Evolutionary conservation across 2,797 vertebrate genomes (phyloP), one percentile per base, ranked within the genome.

Genomic region (Cephalopachus bancanus): DNA sequence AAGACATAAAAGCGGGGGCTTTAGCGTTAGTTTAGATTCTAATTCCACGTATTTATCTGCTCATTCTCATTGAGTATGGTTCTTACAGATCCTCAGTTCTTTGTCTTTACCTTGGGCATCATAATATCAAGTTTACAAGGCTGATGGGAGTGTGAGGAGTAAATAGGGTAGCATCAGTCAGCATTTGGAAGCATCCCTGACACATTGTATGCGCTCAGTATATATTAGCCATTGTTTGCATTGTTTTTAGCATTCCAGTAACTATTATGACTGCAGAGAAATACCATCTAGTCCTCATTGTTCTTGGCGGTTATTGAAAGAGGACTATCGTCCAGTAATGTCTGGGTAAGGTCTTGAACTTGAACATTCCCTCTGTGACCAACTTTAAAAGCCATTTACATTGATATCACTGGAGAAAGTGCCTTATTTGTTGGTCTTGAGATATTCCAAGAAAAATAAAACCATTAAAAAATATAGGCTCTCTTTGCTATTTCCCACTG

Each of bases 161-260:
- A 11, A 33, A 28, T 30, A 4, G 11, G 4, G 22, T 20, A 44
- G 30, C 17, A 4, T 6, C 17, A 10, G 2, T 0, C 7, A 64
- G 74, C 14, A 62, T 33, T 72, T 37, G 59, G 55, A 67, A 81
- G 57, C 33, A 19, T 2, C 20, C 8, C 1, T 49, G 37, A 59
- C 4, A 7, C 19, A 14, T 33, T 30, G 20, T 10, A 12, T n/a
- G 7, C 75, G 16, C 16, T 93, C 55, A 28, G 3, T n/a, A 8
- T 14, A n/a, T 10, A 5, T 15, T 28, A 65, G 14, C 7, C 0
- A 16, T 24, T 30, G 9, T 5, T 53, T 24, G 55, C 57, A 15
- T 26, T 33, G 15, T 30, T 72, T 83, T 67, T 49, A 83, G 37
- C 22, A 59, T 7, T 55, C 20, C 6, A 69, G 1, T 19, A 22